A percentile compares a stretch with the other conserved stretches of the same genome.
Conservation (phyloP, 2,797 vertebrate genomes). For the Pipistrellus kuhlii region DNA sequence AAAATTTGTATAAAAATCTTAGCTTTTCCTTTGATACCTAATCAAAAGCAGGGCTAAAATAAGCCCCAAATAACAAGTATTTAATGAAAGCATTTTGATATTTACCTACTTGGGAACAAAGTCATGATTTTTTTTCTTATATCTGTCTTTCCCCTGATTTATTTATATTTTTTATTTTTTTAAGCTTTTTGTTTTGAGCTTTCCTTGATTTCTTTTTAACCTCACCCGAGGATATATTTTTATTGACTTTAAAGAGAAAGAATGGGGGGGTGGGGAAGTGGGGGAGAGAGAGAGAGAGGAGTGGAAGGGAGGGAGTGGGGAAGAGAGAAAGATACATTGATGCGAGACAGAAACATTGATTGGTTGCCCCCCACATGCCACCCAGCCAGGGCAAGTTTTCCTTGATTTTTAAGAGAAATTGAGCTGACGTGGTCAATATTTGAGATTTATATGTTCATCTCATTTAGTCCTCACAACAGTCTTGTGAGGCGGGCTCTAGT, state of each 20-base stretch:
- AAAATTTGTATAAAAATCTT: conserved; percentile 24
- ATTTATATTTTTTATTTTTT: background rate
- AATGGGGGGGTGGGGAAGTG: too few relatives aligned
- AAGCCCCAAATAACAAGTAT: background rate
- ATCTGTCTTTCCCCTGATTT: background rate
- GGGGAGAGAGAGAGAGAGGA: background rate
- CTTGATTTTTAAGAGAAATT: background rate
- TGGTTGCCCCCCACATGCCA: background rate
- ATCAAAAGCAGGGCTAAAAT: conserved; percentile 17
- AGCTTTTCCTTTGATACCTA: conserved; percentile 13
- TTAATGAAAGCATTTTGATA: conserved; percentile 54
- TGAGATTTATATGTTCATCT: background rate
- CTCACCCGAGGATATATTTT: background rate
- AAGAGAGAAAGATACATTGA: background rate
- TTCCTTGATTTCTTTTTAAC: background rate
- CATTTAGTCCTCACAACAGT: background rate
- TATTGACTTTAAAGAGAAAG: too few relatives aligned
- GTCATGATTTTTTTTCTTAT: background rate
- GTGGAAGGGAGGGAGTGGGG: too few relatives aligned
- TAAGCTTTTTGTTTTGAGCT: background rate
- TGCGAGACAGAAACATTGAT: background rate
- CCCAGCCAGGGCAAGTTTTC: background rate
- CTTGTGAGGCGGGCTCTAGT: too few relatives aligned
- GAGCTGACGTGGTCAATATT: background rate
- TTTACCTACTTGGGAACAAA: conserved; percentile 8